Evolutionary conservation across 2,113 vertebrate genomes (phyloP).

Genomic region (Alligator sinensis): DNA sequence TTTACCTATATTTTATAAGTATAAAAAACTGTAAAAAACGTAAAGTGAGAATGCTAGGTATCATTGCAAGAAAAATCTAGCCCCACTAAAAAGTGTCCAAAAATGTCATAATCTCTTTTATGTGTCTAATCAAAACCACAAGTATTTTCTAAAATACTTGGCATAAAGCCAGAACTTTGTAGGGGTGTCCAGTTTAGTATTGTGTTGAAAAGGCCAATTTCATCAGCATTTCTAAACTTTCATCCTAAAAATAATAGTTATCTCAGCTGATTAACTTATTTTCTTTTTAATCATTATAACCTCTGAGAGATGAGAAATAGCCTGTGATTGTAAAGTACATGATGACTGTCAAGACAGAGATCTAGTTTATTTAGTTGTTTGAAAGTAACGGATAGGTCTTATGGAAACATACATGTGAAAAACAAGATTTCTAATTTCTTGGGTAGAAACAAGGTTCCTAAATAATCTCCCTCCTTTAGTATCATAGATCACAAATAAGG

Average conservation of each 20-base stretch:
- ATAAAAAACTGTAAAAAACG: not conserved
- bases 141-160: constrained; percentile 16
- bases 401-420: not conserved
- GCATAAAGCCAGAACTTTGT: not conserved
- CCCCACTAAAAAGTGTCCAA: not conserved
- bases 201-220: not conserved
- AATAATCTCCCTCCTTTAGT: not conserved
- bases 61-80: not conserved
- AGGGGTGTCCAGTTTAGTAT: not conserved
- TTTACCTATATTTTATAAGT: no score
- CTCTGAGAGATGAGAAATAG: not conserved
- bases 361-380: not conserved
- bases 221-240: not conserved
- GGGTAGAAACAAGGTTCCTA: not conserved
- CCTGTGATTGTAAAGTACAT: not conserved
- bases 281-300: constrained; percentile 16
- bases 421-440: not conserved
- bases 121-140: not conserved
- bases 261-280: not conserved
- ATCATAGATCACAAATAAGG: not conserved
- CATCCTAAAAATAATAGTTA: constrained; percentile 28
- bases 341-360: not conserved
- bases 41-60: not conserved
- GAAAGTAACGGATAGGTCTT: not conserved
- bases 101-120: not conserved